Evolutionary conservation across 1,140 invertebrate genomes (phyloP).

Genomic region (Drosophila navojoa): DNA sequence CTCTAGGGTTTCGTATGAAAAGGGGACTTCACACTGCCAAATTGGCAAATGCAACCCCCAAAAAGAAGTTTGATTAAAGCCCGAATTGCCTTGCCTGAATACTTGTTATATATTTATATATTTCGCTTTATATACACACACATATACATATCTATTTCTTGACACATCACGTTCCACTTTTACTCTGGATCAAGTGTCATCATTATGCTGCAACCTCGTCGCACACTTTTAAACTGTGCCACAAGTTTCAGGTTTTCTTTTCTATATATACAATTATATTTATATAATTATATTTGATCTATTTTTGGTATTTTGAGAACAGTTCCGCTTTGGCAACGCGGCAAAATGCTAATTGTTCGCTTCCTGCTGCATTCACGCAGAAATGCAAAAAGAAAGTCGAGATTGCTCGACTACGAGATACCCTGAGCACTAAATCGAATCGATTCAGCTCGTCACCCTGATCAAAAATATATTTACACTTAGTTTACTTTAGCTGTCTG

Average conservation of each 20-base stretch:
- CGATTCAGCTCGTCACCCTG: no score
- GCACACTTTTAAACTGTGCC: constrained; percentile 4
- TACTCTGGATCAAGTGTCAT: neutral
- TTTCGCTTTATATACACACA: neutral
- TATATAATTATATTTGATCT: constrained; percentile 4
- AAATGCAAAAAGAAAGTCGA: neutral
- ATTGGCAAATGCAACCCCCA: neutral
- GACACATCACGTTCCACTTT: constrained; percentile 10
- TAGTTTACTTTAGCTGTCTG: no score
- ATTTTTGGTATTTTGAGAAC: constrained; percentile 33
- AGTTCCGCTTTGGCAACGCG: constrained; percentile 39
- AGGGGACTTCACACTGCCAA: neutral
- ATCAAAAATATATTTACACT: neutral
- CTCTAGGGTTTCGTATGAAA: neutral
- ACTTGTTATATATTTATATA: neutral
- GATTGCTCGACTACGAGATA: no score
- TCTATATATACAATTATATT: no score
- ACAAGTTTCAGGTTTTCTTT: neutral
- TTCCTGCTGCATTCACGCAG: neutral
- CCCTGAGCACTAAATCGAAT: no score
- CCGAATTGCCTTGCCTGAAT: constrained; percentile 1
- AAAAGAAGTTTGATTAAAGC: constrained; percentile 9
- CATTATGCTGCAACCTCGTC: neutral
- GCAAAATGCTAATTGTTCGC: constrained; percentile 12
- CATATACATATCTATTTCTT: neutral